phyloP scores from a whole-genome alignment of 2,888 invertebrate species.

The Parnassius smintheus region DNA sequence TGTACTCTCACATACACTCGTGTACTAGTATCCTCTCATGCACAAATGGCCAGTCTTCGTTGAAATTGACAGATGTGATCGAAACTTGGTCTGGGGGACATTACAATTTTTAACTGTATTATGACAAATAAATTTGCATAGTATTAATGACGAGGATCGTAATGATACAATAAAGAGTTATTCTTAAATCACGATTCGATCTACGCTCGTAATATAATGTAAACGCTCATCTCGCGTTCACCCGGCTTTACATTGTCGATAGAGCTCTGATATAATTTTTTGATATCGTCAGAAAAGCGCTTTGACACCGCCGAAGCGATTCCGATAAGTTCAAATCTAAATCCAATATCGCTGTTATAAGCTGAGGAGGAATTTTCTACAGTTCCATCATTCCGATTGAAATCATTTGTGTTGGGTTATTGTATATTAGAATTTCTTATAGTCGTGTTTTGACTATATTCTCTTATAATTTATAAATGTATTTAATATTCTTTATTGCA shows the following conservation, averaged over 20 bases:
- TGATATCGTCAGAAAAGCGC: conserved; percentile 59
- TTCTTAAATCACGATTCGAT: too few species aligned
- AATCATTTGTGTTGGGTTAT: conserved; percentile 40
- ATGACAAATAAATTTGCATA: too few species aligned
- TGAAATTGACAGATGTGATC: too few species aligned
- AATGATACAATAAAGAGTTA: neutral
- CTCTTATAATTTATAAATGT: too few species aligned
- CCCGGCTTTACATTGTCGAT: conserved; percentile 54
- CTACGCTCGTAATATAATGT: conserved; percentile 28
- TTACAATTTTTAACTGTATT: too few species aligned
- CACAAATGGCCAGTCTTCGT: too few species aligned
- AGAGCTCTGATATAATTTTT: conserved; percentile 73
- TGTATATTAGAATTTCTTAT: neutral
- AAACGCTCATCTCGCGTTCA: conserved; percentile 41
- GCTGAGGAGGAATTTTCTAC: conserved; percentile 43
- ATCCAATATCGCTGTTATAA: conserved; percentile 58
- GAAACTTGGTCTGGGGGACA: too few species aligned
- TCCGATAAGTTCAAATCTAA: conserved; percentile 69
- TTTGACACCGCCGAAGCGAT: conserved; percentile 60
- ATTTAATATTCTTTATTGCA: too few species aligned
- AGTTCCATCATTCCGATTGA: conserved; percentile 51
- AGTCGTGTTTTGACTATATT: too few species aligned
- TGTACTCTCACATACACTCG: too few species aligned
- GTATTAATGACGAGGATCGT: too few species aligned
- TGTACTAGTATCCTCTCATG: too few species aligned